These are phyloP conservation scores for Ceyx margarethae DNA, from an alignment of 2,113 vertebrate species.

Conservation along the genomic window DNA sequence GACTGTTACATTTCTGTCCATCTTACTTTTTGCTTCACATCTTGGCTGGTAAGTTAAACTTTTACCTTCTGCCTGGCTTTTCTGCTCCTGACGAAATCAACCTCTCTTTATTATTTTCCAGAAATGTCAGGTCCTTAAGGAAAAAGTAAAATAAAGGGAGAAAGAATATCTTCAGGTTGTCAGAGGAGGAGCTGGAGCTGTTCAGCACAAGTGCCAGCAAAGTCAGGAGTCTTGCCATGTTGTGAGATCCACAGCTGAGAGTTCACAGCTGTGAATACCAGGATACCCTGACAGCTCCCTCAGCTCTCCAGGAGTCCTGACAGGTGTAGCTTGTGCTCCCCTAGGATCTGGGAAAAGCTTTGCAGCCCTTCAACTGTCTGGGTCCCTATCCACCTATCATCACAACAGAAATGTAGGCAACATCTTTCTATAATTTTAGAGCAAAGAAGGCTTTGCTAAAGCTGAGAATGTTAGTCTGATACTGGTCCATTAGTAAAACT, in stretches of 20 bases:
- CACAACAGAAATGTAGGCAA: neutral
- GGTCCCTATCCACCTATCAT: rapidly evolving
- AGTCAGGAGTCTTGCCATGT: neutral
- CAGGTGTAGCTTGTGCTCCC: neutral
- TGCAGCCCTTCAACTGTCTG: neutral
- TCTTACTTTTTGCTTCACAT: neutral
- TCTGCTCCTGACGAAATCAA: neutral
- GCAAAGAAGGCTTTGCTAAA: neutral
- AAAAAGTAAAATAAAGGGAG: neutral
- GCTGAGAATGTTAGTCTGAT: neutral
- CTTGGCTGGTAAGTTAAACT: neutral
- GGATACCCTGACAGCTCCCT: neutral
- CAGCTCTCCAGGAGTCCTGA: neutral
- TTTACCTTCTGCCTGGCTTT: neutral
- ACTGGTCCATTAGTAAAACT: neutral
- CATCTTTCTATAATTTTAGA: neutral
- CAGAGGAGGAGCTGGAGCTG: neutral
- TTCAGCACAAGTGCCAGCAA: neutral
- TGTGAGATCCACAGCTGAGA: neutral
- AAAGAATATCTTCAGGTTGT: neutral
- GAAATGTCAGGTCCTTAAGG: neutral
- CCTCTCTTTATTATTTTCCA: neutral
- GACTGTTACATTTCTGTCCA: neutral
- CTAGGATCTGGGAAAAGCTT: neutral
- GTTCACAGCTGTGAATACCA: rapidly evolving